These are phyloP conservation scores for Hipparchia sbordonii DNA, from an alignment of 2,888 invertebrate genomes.

Conservation along the genomic window DNA sequence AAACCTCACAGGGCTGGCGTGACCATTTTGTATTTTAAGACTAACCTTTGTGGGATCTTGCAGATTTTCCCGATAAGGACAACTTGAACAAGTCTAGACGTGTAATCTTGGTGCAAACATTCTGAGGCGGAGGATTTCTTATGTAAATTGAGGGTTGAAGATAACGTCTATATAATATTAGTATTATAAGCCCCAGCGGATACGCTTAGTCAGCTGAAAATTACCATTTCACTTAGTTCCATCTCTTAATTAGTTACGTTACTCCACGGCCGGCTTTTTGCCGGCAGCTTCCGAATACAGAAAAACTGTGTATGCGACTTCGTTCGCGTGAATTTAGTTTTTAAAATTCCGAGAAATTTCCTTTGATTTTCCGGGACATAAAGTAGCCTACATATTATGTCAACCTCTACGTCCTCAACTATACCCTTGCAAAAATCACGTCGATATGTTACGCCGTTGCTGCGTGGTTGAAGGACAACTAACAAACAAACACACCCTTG, in stretches of 20 bases:
- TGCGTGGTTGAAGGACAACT: no score
- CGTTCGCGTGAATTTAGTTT: no score
- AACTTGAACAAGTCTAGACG: conserved; percentile 10
- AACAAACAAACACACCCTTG: no score
- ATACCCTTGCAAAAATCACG: no score
- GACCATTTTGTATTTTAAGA: neutral
- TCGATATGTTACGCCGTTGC: no score
- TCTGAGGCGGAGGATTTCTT: neutral
- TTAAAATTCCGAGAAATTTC: no score
- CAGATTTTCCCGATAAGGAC: neutral
- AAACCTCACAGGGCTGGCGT: no score
- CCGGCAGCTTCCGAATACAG: neutral
- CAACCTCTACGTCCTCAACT: no score
- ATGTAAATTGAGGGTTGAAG: neutral
- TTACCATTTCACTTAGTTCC: conserved; percentile 2
- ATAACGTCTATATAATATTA: neutral
- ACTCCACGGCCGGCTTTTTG: neutral
- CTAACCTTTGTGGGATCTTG: neutral
- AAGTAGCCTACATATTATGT: no score
- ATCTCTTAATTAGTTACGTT: neutral
- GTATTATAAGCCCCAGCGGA: neutral
- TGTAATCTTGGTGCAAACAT: neutral
- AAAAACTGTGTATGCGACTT: no score
- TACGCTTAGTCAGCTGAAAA: neutral
- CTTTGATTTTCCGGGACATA: no score